Evolutionary conservation across 2,888 invertebrate species (phyloP), one percentile per base, ranked within the genome.

Genomic region (Parnassius smintheus): DNA sequence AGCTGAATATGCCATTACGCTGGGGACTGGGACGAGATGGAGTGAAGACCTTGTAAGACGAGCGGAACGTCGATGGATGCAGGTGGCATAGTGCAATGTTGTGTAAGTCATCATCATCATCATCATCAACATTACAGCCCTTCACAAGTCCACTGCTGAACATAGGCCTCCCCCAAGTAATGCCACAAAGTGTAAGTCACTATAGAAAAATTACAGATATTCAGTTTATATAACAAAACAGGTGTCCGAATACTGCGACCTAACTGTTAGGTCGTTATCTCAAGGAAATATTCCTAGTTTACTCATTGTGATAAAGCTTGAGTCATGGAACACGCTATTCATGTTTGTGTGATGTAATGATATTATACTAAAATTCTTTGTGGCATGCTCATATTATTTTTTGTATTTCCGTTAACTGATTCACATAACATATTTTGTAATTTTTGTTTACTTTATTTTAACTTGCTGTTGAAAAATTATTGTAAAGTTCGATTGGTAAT

Each of bases 251-350:
- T 12, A 46, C 12, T n/a, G 12, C 7, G 12, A 13, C 13, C 48
- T 48, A 12, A 13, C 48, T 48, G 48, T 49, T 13, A 49, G 49
- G 56, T 25, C 52, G 25, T 62, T 62, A 62, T 62, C 57, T 53
- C 2, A 11, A 22, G 46, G 13, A 54, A 48, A 44, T 25, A 53
- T 49, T 62, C 35, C 46, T 45, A 48, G 54, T 58, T 62, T 59
- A 55, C 49, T 44, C 44, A 48, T 35, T 42, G 12, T 55, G 62
- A 55, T 58, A 62, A 45, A 35, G 50, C 18, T 44, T 59, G 53
- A 62, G 62, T 62, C 62, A 62, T 50, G 44, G 35, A 44, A 49
- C 59, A 62, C 55, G 59, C n/a, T 50, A 59, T 50, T 48, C 22
- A 13, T 57, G 42, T 45, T 53, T 9, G 13, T 56, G 48, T 57